These are phyloP conservation scores for Pseudochirops cupreus DNA, from an alignment of 2,797 vertebrate species.

Conservation along the genomic window DNA sequence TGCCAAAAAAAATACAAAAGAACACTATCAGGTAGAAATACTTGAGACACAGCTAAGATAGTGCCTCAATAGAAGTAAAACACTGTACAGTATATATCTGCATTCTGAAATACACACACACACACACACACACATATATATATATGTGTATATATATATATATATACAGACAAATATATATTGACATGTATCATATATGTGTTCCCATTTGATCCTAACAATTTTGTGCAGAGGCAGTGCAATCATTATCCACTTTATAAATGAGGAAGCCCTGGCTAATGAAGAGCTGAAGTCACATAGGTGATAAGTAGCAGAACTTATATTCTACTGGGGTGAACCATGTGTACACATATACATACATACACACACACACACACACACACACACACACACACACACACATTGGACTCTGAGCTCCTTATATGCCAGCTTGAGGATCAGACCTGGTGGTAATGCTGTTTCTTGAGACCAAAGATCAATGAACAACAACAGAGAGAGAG, in stretches of 20 bases:
- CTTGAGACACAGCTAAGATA: constrained; percentile 58
- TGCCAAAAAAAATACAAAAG: constrained; percentile 82
- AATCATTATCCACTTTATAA: background rate
- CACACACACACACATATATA: background rate
- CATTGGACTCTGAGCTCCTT: background rate
- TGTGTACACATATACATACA: too few species aligned
- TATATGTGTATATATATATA: too few species aligned
- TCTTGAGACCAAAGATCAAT: background rate
- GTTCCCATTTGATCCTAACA: background rate
- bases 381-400: background rate
- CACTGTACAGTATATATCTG: constrained; percentile 40
- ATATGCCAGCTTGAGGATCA: background rate
- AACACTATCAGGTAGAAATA: constrained; percentile 72
- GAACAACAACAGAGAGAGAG: background rate
- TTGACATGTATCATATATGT: background rate
- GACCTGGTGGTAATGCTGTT: background rate
- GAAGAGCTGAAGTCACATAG: too few species aligned
- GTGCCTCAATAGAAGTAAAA: constrained; percentile 74
- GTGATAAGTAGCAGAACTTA: too few species aligned
- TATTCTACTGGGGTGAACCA: too few species aligned
- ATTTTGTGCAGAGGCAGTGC: background rate
- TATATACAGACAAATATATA: background rate
- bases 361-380: background rate
- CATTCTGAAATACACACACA: background rate
- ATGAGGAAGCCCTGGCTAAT: background rate